Base-by-base conservation (phyloP, 2,888 invertebrate genomes). In the Netelia virgata region DNA sequence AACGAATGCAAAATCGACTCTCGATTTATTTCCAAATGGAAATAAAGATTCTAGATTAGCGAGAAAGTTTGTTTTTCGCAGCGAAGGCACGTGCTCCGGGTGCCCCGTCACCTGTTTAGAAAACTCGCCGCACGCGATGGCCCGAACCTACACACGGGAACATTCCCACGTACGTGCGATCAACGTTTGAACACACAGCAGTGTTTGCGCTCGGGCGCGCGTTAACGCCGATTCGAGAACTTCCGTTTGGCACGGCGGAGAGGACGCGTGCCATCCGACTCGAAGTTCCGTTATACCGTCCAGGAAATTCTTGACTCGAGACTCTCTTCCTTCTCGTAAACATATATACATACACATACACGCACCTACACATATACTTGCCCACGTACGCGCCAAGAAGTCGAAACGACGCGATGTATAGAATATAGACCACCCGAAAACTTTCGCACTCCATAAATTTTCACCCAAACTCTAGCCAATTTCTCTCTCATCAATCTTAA, bases 111-210 rank as follows among this genome's bases (percentile, higher is more conserved):
- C 75, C 61, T 82, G 84, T 80, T 84, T 82, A 70, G 69, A 82
- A 84, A 78, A 61, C 74, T 84, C 72, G 64, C 50, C 59, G 47
- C 59, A 55, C 70, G 43, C 80, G 18, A 47, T 61, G 50, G 41
- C n/a, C 18, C 8, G 36, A 63, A 61, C 18, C n/a, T 81, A 69
- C 61, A 76, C 50, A 68, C 6, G 68, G 68, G 70, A 59, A 74
- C 82, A 84, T 84, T 84, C 82, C 82, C 47, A 78, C 74, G 84
- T 28, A 82, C 85, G 82, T 86, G 82, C 84, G 84, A 36, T 36
- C 36, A 68, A 78, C 79, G 72, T 78, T 61, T 66, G 79, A 70
- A 47, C 10, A 36, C 36, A 36, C 36, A 36, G 36, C 53, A n/a
- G 64, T 64, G 47, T 70, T 61, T 63, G 66, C 76, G 78, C 76